Evolutionary conservation across 1,140 invertebrate species (phyloP), one percentile per base, ranked within the genome.

Genomic region (Melitaea cinxia): DNA sequence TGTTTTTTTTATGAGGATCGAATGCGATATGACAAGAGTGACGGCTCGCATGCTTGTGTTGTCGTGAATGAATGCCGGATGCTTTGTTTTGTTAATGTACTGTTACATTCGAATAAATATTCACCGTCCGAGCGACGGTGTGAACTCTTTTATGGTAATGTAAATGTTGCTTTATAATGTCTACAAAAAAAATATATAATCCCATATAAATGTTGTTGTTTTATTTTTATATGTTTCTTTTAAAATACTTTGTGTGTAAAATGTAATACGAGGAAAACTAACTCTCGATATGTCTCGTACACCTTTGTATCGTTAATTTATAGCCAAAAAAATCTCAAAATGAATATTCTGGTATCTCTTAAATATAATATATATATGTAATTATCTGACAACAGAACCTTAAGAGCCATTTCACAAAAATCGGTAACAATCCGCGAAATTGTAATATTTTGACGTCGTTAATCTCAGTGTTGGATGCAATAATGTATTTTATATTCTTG

Each of bases 121-220:
- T 80, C 77, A 73, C 77, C 68, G 71, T 80, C 56, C 54, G 49
- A 28, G 73, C 70, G 78, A 68, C 74, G 80, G 76, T 68, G 67
- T 73, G 56, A 82, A 85, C 81, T 82, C 80, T 83, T 90, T 86
- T 85, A 85, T 84, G 78, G 80, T 86, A 88, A 90, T 91, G 85
- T 91, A 89, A 90, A 91, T 91, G 91, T 92, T 91, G 91, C 89
- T 92, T 91, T 90, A 89, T 90, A 79, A 89, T 89, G 84, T 91
- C 82, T 91, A 91, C 80, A 89, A 91, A 47, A 88, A 91, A 45
- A 91, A 91, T 91, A 91, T 91, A 91, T 92, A 91, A 89, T 90
- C 89, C 87, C 82, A 75, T 91, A 88, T 78, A 90, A 70, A 74
- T 72, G 56, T 58, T 80, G 73, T 75, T 26, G 75, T 87, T 90